Conservation (phyloP, 1,140 invertebrate species). For the Radopholus similis region DNA sequence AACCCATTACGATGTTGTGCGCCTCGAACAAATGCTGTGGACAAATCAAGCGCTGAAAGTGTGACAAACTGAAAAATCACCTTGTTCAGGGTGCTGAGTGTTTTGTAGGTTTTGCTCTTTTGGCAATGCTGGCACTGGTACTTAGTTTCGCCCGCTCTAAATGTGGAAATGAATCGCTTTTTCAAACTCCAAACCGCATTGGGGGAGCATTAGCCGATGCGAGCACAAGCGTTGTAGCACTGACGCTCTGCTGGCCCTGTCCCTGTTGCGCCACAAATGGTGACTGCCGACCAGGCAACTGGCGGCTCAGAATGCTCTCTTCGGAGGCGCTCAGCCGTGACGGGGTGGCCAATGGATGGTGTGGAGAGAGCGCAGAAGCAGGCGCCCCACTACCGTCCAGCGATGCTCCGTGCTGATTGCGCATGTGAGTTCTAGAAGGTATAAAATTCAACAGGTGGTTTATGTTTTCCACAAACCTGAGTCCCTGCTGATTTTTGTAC, state of each 20-base stretch:
- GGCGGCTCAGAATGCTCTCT: constrained; percentile 24
- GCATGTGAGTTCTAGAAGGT: too few species aligned
- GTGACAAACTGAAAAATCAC: too few species aligned
- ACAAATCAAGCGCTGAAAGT: too few species aligned
- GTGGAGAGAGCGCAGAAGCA: background rate
- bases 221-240: too few species aligned
- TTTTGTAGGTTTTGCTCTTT: background rate
- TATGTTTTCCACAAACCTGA: constrained; percentile 8
- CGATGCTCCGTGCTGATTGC: too few species aligned
- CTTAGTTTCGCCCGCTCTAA: background rate
- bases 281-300: constrained; percentile 8
- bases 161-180: background rate
- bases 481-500: constrained; percentile 23
- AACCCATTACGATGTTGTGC: too few species aligned
- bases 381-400: too few species aligned
- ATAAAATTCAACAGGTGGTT: background rate
- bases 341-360: background rate
- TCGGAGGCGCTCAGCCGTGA: constrained; percentile 13
- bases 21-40: too few species aligned
- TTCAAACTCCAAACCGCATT: background rate
- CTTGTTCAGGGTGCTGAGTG: constrained; percentile 2
- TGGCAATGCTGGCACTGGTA: constrained; percentile 1
- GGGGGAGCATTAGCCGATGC: background rate
- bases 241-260: too few species aligned
- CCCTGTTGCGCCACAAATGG: background rate